phyloP scores from a whole-genome alignment of 2,888 invertebrate genomes.

The Phaedon cochleariae region DNA sequence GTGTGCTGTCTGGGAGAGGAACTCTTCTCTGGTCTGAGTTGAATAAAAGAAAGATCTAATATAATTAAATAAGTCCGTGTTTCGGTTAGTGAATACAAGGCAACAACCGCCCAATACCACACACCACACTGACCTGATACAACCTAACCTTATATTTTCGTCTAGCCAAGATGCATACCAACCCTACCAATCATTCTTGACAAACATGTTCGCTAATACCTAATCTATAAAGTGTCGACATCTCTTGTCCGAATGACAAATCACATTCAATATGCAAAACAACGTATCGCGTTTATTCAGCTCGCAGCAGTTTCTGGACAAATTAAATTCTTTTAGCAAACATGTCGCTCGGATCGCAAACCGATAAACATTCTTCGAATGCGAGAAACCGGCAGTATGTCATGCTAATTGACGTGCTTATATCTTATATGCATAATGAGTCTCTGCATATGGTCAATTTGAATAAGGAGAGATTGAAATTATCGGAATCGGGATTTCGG shows the following conservation, averaged over 20 bases:
- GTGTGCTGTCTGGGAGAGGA: no score
- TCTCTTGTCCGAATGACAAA: neutral
- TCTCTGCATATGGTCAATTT: conserved; percentile 28
- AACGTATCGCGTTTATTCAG: neutral
- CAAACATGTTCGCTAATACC: no score
- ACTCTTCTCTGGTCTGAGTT: no score
- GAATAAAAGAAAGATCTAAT: no score
- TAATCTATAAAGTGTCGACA: neutral
- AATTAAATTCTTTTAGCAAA: conserved; percentile 14
- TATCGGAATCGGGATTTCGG: conserved; percentile 1
- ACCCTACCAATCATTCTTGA: no score
- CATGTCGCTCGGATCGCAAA: conserved; percentile 8
- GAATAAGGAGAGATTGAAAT: conserved; percentile 21
- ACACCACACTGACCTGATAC: no score
- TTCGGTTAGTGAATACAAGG: no score
- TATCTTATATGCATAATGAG: conserved; percentile 23
- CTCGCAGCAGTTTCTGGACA: conserved; percentile 8
- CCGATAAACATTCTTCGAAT: conserved; percentile 16
- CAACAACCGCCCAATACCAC: no score
- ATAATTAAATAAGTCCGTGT: no score
- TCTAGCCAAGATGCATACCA: no score
- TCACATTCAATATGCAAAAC: neutral
- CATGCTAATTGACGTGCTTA: conserved; percentile 27
- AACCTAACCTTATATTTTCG: no score
- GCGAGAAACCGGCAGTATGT: conserved; percentile 21